Evolutionary conservation across 2,797 vertebrate genomes (phyloP).

Genomic region (Salarias fasciatus): DNA sequence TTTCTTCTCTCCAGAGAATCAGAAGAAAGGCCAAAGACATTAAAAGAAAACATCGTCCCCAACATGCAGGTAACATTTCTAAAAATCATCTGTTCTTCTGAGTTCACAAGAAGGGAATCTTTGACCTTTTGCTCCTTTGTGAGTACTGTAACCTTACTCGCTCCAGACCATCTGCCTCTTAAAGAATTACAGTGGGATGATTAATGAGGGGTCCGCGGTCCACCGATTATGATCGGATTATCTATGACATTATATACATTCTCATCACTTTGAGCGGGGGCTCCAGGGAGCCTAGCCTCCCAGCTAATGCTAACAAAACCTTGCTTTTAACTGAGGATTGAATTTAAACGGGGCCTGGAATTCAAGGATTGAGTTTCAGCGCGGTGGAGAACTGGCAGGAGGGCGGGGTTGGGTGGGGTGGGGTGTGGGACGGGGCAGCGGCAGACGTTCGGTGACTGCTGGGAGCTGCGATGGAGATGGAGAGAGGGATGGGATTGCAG

Average conservation of each 20-base stretch:
- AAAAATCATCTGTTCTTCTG: slow-evolving; percentile 23
- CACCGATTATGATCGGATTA: slow-evolving; percentile 77
- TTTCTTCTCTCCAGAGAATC: no score
- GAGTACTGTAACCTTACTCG: slow-evolving; percentile 64
- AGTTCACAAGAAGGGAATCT: slow-evolving; percentile 39
- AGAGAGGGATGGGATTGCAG: slow-evolving; percentile 76
- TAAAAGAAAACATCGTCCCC: no score
- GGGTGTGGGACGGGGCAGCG: not conserved
- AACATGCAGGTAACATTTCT: slow-evolving; percentile 20
- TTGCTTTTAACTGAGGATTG: slow-evolving; percentile 78
- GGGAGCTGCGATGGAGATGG: slow-evolving; percentile 61
- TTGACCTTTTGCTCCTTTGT: slow-evolving; percentile 46
- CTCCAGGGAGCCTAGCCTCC: slow-evolving; percentile 69
- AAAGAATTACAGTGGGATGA: slow-evolving; percentile 79
- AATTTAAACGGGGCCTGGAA: slow-evolving; percentile 76
- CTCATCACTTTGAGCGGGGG: slow-evolving; percentile 69
- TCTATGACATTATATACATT: slow-evolving; percentile 75
- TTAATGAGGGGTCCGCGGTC: slow-evolving; percentile 73
- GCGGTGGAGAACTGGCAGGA: slow-evolving; percentile 41
- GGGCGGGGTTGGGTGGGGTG: slow-evolving; percentile 1
- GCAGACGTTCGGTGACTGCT: slow-evolving; percentile 23
- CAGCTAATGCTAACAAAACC: slow-evolving; percentile 74
- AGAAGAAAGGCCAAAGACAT: no score
- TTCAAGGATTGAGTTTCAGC: slow-evolving; percentile 81
- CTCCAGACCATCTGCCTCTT: slow-evolving; percentile 76